phyloP scores from a whole-genome alignment of 1,140 invertebrate genomes.

The Drosophila varians region DNA sequence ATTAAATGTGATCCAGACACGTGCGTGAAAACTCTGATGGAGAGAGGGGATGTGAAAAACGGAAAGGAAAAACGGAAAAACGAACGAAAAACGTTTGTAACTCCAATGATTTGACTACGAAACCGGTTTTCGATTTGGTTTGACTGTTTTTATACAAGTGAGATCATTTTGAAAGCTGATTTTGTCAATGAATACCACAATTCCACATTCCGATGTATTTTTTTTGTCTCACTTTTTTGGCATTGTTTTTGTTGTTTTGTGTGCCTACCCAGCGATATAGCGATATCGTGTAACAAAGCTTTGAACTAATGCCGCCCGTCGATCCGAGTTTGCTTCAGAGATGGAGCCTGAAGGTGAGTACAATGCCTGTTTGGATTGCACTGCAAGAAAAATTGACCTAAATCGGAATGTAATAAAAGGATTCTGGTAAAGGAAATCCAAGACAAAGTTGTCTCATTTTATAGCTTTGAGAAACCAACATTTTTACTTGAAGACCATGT shows the following conservation, averaged over 20 bases:
- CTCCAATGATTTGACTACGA: constrained; percentile 80
- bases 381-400: neutral
- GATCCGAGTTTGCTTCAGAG: constrained; percentile 17
- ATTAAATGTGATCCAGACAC: constrained; percentile 68
- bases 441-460: too few species aligned
- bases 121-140: constrained; percentile 84
- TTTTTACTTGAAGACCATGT: too few species aligned
- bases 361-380: neutral
- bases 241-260: constrained; percentile 32
- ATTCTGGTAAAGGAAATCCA: too few species aligned
- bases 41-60: constrained; percentile 17
- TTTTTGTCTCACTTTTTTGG: constrained; percentile 16
- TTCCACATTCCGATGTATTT: constrained; percentile 74
- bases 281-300: constrained; percentile 70
- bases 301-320: constrained; percentile 74
- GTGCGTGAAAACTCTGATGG: constrained; percentile 39
- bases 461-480: too few species aligned
- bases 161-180: constrained; percentile 84
- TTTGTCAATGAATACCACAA: constrained; percentile 84
- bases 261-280: constrained; percentile 39
- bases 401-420: too few species aligned
- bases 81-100: constrained; percentile 49
- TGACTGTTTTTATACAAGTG: constrained; percentile 83
- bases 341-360: constrained; percentile 33
- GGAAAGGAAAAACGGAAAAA: constrained; percentile 29